phyloP scores from a whole-genome alignment of 2,113 vertebrate genomes.

The Perca fluviatilis region DNA sequence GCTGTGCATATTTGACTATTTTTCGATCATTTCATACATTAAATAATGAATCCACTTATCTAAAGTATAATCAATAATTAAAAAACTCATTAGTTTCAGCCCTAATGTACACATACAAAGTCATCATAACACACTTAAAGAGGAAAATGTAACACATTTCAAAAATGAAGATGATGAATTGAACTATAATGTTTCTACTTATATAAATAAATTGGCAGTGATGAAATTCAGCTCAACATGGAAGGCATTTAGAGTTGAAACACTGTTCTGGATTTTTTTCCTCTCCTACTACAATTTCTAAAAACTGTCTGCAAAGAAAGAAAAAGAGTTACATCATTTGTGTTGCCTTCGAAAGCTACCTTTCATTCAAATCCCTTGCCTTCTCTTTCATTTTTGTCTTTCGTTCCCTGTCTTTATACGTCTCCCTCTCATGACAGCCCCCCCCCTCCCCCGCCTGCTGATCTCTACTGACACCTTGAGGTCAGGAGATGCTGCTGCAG shows the following conservation, averaged over 20 bases:
- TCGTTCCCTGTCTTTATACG: not conserved
- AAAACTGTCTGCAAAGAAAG: slow-evolving; percentile 36
- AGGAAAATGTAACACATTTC: not conserved
- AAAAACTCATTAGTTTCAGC: not conserved
- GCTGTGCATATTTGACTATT: not conserved
- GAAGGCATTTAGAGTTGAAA: slow-evolving; percentile 24
- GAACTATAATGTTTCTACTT: not conserved
- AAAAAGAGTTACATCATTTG: slow-evolving; percentile 54
- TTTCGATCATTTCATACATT: not conserved
- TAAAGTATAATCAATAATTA: slow-evolving; percentile 24
- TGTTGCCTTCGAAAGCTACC: slow-evolving; percentile 66
- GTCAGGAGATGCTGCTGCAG: slow-evolving; percentile 67
- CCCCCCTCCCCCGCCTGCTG: slow-evolving; percentile 59
- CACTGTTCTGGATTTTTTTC: slow-evolving; percentile 22
- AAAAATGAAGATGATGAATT: not conserved
- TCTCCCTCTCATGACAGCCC: not conserved
- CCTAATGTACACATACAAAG: not conserved
- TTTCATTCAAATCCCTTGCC: slow-evolving; percentile 26
- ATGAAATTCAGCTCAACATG: slow-evolving; percentile 33
- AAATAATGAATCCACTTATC: slow-evolving; percentile 25
- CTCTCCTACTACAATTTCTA: not conserved
- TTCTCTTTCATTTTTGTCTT: slow-evolving; percentile 9
- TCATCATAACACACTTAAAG: not conserved
- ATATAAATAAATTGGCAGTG: slow-evolving; percentile 4
- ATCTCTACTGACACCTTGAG: slow-evolving; percentile 84